phyloP scores from a whole-genome alignment of 2,888 invertebrate species.

The Shargacucullia verbasci region DNA sequence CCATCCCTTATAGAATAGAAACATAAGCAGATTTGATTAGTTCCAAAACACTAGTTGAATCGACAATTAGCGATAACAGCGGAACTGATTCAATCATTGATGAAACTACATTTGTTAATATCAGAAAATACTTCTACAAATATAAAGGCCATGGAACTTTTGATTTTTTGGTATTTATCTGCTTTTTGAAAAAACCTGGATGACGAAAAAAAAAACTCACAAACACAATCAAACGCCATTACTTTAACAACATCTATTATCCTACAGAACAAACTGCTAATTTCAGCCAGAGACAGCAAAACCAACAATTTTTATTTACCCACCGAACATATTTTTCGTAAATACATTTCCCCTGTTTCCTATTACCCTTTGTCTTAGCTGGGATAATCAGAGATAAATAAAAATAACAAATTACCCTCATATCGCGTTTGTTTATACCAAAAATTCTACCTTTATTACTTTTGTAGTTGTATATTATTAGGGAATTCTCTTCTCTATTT shows the following conservation, averaged over 20 bases:
- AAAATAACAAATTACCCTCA: slow-evolving; percentile 46
- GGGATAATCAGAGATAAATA: slow-evolving; percentile 53
- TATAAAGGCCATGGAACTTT: no score
- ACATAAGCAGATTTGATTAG: no score
- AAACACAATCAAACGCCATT: no score
- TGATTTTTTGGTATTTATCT: no score
- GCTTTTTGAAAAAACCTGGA: no score
- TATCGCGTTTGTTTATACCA: slow-evolving; percentile 31
- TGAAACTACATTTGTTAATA: no score
- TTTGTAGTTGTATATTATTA: slow-evolving; percentile 2
- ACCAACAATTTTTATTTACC: slow-evolving; percentile 32
- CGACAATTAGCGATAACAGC: no score
- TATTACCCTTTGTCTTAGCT: slow-evolving; percentile 44
- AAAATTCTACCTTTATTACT: slow-evolving; percentile 27
- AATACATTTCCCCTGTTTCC: slow-evolving; percentile 43
- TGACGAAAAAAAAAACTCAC: no score
- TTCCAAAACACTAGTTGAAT: no score
- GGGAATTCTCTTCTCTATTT: slow-evolving; percentile 15
- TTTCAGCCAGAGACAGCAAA: slow-evolving; percentile 18
- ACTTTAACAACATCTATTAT: neutral
- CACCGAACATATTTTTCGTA: slow-evolving; percentile 37
- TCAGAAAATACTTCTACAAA: no score
- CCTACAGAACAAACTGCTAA: slow-evolving; percentile 16
- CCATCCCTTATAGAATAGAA: no score
- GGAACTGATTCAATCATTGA: no score